Percentiles rank a stretch among this genome's conserved stretches.
Evolutionary conservation across 2,888 invertebrate species (phyloP).

Genomic region (Monoplex corrugatus): DNA sequence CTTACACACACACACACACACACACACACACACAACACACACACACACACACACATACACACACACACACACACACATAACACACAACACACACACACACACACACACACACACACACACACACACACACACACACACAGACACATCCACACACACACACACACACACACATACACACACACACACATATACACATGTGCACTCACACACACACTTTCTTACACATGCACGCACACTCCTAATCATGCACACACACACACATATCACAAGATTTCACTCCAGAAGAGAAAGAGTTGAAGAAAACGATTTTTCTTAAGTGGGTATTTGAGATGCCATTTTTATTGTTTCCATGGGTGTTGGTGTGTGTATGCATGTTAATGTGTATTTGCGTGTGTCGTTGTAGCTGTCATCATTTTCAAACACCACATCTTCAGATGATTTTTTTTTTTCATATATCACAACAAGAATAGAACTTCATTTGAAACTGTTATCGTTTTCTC

Average conservation of each 20-base stretch:
- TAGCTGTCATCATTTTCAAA: not conserved
- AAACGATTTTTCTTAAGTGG: not conserved
- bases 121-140: not conserved
- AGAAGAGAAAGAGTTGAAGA: not conserved
- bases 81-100: not conserved
- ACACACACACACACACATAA: not conserved
- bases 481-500: not conserved
- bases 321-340: not conserved
- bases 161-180: not conserved
- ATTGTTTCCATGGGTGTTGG: not conserved
- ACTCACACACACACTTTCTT: not conserved
- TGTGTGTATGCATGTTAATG: not conserved
- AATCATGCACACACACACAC: not conserved
- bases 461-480: not conserved
- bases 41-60: not conserved
- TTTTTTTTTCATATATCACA: not conserved
- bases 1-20: too few species aligned
- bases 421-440: not conserved
- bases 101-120: not conserved
- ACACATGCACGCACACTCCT: not conserved
- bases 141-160: not conserved
- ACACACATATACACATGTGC: not conserved
- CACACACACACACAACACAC: too few species aligned
- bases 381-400: not conserved
- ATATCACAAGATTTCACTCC: slow-evolving; percentile 8